Percentiles rank a stretch among this genome's conserved stretches.
Conservation (phyloP, 2,113 vertebrate species). For the Galeopterus variegatus region DNA sequence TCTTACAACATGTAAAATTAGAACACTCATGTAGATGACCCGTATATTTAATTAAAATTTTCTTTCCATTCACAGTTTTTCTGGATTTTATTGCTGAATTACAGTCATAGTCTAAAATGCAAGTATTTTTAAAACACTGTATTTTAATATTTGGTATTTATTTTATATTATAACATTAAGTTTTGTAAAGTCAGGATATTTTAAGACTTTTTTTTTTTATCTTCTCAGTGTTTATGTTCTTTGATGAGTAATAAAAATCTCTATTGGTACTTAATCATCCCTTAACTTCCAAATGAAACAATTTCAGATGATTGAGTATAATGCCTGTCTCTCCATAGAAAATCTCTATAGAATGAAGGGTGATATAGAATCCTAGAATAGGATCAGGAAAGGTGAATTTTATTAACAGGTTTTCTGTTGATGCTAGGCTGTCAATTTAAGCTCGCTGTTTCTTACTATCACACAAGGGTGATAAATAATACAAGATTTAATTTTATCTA, state of each 20-base stretch:
- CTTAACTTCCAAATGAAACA: neutral
- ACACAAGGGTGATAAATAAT: neutral
- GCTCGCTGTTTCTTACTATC: neutral
- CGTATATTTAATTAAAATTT: neutral
- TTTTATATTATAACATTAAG: neutral
- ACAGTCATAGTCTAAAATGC: neutral
- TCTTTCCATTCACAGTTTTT: neutral
- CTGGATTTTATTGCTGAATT: neutral
- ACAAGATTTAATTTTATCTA: neutral
- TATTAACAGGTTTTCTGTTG: neutral
- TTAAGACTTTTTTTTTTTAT: neutral
- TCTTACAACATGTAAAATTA: too few species aligned
- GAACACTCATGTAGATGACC: neutral
- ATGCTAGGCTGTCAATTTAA: neutral
- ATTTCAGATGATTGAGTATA: neutral
- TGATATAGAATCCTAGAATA: neutral
- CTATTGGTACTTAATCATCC: neutral
- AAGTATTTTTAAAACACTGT: neutral
- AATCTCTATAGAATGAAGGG: neutral
- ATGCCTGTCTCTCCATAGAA: neutral
- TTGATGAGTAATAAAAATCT: neutral
- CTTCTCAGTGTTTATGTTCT: neutral
- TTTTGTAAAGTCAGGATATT: neutral
- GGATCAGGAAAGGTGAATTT: neutral
- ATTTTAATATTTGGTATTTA: neutral